Evolutionary conservation across 2,113 vertebrate species (phyloP), one percentile per base, ranked within the genome.

Genomic region (Hippocampus zosterae): DNA sequence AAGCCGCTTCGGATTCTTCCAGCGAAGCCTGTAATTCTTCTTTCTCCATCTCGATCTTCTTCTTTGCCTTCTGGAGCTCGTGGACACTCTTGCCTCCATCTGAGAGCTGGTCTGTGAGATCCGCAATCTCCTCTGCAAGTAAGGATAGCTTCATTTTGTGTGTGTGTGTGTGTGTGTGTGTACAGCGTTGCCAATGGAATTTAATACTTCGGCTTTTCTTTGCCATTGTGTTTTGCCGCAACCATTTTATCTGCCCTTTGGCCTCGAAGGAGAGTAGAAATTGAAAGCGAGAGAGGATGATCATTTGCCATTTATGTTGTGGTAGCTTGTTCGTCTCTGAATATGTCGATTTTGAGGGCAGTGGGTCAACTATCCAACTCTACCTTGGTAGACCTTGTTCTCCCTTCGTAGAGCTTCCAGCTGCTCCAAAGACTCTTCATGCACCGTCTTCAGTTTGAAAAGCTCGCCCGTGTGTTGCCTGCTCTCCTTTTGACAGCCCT

Each of bases 41-140:
- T 53, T 91, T 93, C 78, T 93, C 93, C 92, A 93, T 93, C 82
- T 93, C 92, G 1, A 91, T 89, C 82, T 93, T 93, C 87, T 93
- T 93, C 77, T 92, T 93, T 41, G 89, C 84, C 64, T 93, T 93
- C 77, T 93, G 93, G 33, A 93, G 90, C 84, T 93, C 93, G 1
- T 93, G 92, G 66, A 93, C 88, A 3, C 89, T 93, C 77, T 93
- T 93, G 0, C 92, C 92, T 33, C 91, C 93, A 10, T 93, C 90
- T 1, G 92, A 90, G 23, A 93, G 90, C 85, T 93, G 93, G 70
- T 93, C 93, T 19, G 88, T 92, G 0, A 93, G 89, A 80, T 93
- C 92, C 6, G 85, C 59, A 16, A 92, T 73, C 81, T 93, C 92
- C 81, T 93, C 92, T 93, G 83, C 59, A 11, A 8, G 16, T 72